Base-by-base conservation (phyloP, 2,888 invertebrate genomes). In the Prostheceraeus crozeri region DNA sequence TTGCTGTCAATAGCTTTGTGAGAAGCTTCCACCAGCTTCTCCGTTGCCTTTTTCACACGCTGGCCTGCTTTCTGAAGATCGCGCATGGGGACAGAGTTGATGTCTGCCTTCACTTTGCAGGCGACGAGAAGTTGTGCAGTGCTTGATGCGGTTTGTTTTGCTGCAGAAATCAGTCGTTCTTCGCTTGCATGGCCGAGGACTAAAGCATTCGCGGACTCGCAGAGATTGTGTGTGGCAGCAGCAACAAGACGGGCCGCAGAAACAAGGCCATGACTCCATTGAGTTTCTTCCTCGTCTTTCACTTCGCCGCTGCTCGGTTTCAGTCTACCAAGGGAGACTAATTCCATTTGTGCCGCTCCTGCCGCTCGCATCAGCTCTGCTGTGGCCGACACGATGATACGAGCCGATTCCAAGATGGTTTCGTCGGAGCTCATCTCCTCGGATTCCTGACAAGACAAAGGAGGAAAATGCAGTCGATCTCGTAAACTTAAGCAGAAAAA, bases 51-150 rank as follows among this genome's bases (percentile, higher is more conserved):
- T 78, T 96, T 94, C 1, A 98, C 96, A 2, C 90, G 91, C 67
- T 91, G 93, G 11, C 94, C 94, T 0, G 94, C 94, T 11, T 86
- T 83, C 23, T 55, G 55, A 14, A 55, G 25, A 11, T 36, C 21
- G 10, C 35, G 33, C 35, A 35, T 55, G 16, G 36, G 31, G 23
- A 14, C 35, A 2, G 55, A 55, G 25, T 55, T 87, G 1, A 89
- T 87, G 78, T 96, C 96, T 0, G 96, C 93, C 77, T 96, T 55
- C 60, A 98, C 94, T 81, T 94, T 93, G 79, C 98, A 98, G 0
- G 98, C 96, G 46, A 99, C 93, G 56, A 99, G 78, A 59, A 98
- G 80, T 72, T 96, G 96, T 0, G 98, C 98, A 0, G 98, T 99
- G 1, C 90, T 89, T 54, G 89, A 87, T 3, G 98, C 96, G 6